Percentiles rank a stretch among this genome's conserved stretches.
Evolutionary conservation across 2,888 invertebrate species (phyloP).

Genomic region (Netelia virgata): DNA sequence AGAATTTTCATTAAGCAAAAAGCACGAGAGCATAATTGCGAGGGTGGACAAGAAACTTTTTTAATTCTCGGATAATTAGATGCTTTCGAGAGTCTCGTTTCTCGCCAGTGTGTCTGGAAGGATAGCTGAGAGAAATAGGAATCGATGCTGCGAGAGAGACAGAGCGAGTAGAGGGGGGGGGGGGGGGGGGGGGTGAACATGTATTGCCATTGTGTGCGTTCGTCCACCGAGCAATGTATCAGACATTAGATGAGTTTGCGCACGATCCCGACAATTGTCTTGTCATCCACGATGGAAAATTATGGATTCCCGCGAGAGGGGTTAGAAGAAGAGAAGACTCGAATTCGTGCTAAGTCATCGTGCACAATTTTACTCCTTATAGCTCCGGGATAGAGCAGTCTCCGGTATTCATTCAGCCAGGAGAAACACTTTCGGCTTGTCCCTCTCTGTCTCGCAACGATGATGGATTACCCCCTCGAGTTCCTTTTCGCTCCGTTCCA

Average conservation of each 20-base stretch:
- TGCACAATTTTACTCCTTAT: constrained; percentile 52
- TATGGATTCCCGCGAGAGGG: constrained; percentile 37
- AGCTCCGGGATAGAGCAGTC: constrained; percentile 50
- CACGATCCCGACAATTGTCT: constrained; percentile 51
- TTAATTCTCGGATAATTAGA: constrained; percentile 37
- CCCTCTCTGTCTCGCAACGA: constrained; percentile 32
- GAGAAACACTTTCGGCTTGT: constrained; percentile 59
- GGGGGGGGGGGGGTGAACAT: constrained; percentile 18
- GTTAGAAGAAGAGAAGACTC: constrained; percentile 15
- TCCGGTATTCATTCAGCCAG: constrained; percentile 56
- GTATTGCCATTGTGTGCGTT: background rate
- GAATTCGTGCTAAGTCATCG: constrained; percentile 59
- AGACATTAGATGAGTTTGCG: constrained; percentile 24
- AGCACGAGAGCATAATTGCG: background rate
- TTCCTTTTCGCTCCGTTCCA: constrained; percentile 16
- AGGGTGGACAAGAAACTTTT: constrained; percentile 22
- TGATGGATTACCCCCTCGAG: constrained; percentile 57
- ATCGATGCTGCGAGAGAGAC: background rate
- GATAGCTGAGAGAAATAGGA: constrained; percentile 29
- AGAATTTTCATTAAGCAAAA: constrained; percentile 10
- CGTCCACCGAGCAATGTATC: background rate
- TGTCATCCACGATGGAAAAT: constrained; percentile 55
- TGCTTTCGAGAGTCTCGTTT: constrained; percentile 1
- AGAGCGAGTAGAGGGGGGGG: background rate
- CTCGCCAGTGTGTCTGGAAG: background rate